Evolutionary conservation across 2,888 invertebrate species (phyloP).

Genomic region (Spialia ferax): DNA sequence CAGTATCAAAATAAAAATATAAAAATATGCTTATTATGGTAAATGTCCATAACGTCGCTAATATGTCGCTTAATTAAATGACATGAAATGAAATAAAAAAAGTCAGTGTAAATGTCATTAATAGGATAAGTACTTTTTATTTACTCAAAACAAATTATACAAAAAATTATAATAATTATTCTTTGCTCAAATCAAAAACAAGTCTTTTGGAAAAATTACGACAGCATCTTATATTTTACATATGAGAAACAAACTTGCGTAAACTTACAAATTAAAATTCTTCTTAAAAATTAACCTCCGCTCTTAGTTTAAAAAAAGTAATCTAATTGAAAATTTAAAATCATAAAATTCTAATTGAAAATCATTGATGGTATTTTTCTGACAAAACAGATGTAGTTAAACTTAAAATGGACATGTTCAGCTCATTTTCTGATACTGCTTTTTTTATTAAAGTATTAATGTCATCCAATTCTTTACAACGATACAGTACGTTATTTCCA

Average conservation of each 20-base stretch:
- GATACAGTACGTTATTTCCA: slow-evolving; percentile 57
- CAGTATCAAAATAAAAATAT: slow-evolving; percentile 20
- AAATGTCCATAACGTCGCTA: neutral
- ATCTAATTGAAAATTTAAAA: no score
- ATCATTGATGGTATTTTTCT: neutral
- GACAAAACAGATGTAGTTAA: neutral
- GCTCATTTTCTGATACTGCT: slow-evolving; percentile 38
- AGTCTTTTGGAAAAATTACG: no score
- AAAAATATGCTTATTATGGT: slow-evolving; percentile 6
- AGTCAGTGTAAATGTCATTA: no score
- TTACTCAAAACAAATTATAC: no score
- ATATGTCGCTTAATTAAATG: no score
- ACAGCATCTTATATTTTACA: no score
- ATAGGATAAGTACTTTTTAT: no score
- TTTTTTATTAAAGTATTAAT: slow-evolving; percentile 52
- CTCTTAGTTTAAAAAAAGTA: neutral
- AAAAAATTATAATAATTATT: no score
- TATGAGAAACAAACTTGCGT: no score
- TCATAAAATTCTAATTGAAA: neutral
- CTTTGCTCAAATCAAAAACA: no score
- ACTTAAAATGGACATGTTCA: slow-evolving; percentile 8
- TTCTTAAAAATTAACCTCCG: neutral
- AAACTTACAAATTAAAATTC: neutral
- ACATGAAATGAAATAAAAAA: no score
- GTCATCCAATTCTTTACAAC: slow-evolving; percentile 51